These are phyloP conservation scores for Euwallacea similis DNA, from an alignment of 1,140 invertebrate genomes.

Conservation along the genomic window DNA sequence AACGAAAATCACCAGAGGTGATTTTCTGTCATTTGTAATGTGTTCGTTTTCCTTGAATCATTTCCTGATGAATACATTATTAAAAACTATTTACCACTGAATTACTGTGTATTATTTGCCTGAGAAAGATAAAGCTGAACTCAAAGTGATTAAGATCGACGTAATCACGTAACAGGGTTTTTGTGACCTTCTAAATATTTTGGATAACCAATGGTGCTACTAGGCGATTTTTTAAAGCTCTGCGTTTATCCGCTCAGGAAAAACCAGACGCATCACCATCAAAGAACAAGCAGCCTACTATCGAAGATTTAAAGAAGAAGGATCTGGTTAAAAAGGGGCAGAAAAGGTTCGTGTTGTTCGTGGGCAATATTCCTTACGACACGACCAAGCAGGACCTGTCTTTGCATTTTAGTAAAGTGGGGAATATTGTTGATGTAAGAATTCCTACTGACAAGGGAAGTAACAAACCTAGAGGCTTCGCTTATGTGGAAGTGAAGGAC, in stretches of 20 bases:
- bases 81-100: no score
- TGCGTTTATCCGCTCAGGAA: conserved; percentile 12
- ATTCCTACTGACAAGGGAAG: conserved; percentile 52
- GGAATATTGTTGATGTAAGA: conserved; percentile 52
- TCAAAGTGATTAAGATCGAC: no score
- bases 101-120: no score
- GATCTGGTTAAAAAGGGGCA: conserved; percentile 35
- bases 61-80: no score
- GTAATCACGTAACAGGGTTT: no score
- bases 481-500: conserved; percentile 55
- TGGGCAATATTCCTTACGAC: conserved; percentile 57
- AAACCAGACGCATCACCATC: conserved; percentile 17
- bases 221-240: conserved; percentile 1
- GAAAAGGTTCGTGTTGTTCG: conserved; percentile 56
- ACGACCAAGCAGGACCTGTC: conserved; percentile 53
- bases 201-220: not conserved
- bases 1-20: no score
- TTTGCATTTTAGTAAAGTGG: conserved; percentile 57
- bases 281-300: conserved; percentile 27
- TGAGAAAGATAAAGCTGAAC: no score
- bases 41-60: no score
- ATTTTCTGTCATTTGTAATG: no score
- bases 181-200: not conserved
- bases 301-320: conserved; percentile 35
- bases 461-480: conserved; percentile 54